Percentiles rank a stretch among this genome's conserved stretches.
These are phyloP conservation scores for Saccopteryx bilineata DNA, from an alignment of 2,113 vertebrate species.

Conservation along the genomic window DNA sequence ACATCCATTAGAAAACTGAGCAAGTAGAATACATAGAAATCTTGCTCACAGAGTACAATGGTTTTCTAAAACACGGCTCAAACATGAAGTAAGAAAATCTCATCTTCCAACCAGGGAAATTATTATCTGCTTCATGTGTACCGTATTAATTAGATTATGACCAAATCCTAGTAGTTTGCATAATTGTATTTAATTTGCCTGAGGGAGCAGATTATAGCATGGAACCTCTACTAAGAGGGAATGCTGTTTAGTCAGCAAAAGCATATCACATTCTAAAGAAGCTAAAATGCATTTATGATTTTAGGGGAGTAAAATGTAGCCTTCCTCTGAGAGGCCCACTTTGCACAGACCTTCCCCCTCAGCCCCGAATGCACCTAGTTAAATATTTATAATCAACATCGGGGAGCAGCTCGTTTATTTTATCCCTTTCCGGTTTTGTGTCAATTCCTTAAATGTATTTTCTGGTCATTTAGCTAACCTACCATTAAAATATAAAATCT, in stretches of 20 bases:
- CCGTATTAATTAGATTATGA: conserved; percentile 84
- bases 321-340: conserved; percentile 10
- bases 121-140: conserved; percentile 77
- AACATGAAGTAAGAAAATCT: conserved; percentile 72
- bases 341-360: background rate
- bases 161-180: conserved; percentile 78
- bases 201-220: conserved; percentile 80
- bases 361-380: background rate
- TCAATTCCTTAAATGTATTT: conserved; percentile 51
- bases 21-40: conserved; percentile 49
- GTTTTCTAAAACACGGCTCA: conserved; percentile 67
- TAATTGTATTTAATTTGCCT: conserved; percentile 87
- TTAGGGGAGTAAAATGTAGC: conserved; percentile 69
- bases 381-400: conserved; percentile 26
- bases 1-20: conserved; percentile 3
- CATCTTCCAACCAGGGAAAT: conserved; percentile 78
- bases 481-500: conserved; percentile 49
- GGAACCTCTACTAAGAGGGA: conserved; percentile 70
- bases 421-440: background rate
- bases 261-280: conserved; percentile 76
- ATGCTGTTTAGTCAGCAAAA: conserved; percentile 58
- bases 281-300: conserved; percentile 71
- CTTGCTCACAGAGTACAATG: conserved; percentile 58
- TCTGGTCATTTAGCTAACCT: background rate
- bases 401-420: conserved; percentile 16